phyloP scores from a whole-genome alignment of 2,797 vertebrate genomes.

The Podarcis siculus region DNA sequence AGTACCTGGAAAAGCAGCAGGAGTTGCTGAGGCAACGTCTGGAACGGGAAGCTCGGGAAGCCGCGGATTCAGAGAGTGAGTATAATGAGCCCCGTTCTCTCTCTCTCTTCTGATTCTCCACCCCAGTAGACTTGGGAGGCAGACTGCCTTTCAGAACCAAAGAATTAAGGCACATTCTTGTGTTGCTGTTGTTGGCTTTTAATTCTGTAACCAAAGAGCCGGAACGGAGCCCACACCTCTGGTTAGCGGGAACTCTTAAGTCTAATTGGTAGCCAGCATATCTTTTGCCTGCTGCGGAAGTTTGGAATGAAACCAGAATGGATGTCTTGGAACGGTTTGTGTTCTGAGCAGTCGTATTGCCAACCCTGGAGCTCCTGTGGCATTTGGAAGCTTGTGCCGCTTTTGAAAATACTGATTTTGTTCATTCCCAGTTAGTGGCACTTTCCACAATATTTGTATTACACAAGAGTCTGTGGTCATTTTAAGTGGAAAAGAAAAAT shows the following conservation, averaged over 20 bases:
- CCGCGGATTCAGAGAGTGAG: constrained; percentile 86
- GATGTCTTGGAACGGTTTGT: neutral
- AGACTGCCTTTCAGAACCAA: neutral
- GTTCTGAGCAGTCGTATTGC: neutral
- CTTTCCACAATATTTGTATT: neutral
- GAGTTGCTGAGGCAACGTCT: constrained; percentile 90
- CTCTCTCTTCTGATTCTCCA: too few species aligned
- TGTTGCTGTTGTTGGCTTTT: neutral
- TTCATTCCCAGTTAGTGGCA: neutral
- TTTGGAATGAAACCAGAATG: neutral
- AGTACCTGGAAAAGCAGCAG: constrained; percentile 95
- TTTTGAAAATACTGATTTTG: neutral
- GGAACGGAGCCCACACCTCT: too few species aligned
- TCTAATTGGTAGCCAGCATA: neutral
- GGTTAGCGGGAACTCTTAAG: neutral
- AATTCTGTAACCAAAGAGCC: neutral
- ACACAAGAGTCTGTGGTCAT: neutral
- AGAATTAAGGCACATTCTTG: neutral
- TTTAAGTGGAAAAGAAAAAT: too few species aligned
- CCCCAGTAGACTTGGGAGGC: neutral
- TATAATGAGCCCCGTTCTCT: neutral
- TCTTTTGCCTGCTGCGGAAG: neutral
- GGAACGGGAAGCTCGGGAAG: constrained; percentile 89
- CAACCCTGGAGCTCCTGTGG: neutral
- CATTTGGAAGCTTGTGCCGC: neutral